These are phyloP conservation scores for Apogon hyalosoma DNA, from an alignment of 2,797 vertebrate genomes.

Conservation along the genomic window DNA sequence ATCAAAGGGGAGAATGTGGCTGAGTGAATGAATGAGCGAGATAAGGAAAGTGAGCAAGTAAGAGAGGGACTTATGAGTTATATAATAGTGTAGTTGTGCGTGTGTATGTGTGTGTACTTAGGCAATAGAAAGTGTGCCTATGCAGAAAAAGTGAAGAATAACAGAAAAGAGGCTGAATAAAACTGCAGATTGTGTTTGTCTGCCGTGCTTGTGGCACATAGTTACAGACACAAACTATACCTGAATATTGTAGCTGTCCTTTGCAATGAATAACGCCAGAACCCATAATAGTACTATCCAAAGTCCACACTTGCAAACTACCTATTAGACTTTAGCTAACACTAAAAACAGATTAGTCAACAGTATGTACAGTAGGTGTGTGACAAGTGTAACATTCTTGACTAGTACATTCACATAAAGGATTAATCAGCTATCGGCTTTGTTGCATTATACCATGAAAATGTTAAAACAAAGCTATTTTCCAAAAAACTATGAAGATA, in stretches of 20 bases:
- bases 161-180: constrained; percentile 24
- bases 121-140: constrained; percentile 31
- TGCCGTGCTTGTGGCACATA: constrained; percentile 8
- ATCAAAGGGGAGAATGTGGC: constrained; percentile 10
- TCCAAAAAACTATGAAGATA: background rate
- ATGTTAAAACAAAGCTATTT: background rate
- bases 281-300: constrained; percentile 58
- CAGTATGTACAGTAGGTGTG: constrained; percentile 33
- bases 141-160: constrained; percentile 30
- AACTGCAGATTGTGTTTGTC: constrained; percentile 38
- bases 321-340: constrained; percentile 57
- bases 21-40: constrained; percentile 46
- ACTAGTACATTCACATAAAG: background rate
- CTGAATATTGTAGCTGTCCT: constrained; percentile 31
- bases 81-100: constrained; percentile 69
- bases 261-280: constrained; percentile 60
- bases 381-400: constrained; percentile 24
- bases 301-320: constrained; percentile 70
- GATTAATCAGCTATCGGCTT: background rate
- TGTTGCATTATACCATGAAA: background rate
- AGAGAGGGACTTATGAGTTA: constrained; percentile 69
- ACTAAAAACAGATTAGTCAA: constrained; percentile 70
- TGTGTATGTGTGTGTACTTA: constrained; percentile 34
- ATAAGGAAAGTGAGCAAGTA: constrained; percentile 59
- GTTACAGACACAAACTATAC: constrained; percentile 28